phyloP scores from a whole-genome alignment of 2,113 vertebrate genomes.

The Syngnathus scovelli region DNA sequence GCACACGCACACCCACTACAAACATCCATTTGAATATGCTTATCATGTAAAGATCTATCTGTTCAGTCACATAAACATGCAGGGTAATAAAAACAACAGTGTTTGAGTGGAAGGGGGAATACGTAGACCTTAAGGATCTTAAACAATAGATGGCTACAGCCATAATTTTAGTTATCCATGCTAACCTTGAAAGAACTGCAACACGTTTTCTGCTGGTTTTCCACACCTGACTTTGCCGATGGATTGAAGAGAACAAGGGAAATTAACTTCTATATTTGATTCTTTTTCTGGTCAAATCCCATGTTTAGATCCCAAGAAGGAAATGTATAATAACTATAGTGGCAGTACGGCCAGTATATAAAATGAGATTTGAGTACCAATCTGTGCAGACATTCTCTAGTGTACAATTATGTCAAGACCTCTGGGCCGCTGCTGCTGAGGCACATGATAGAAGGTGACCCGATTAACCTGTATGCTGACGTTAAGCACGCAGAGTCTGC shows the following conservation, averaged over 20 bases:
- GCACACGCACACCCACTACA: background rate
- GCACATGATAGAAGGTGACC: conserved; percentile 64
- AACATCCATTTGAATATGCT: background rate
- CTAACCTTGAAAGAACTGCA: background rate
- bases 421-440: conserved; percentile 42
- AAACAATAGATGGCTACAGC: background rate
- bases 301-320: conserved; percentile 19
- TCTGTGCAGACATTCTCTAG: conserved; percentile 41
- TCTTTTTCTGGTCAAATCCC: conserved; percentile 4
- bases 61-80: background rate
- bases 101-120: background rate
- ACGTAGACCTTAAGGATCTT: background rate
- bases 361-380: conserved; percentile 41
- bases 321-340: conserved; percentile 9
- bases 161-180: background rate
- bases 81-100: background rate
- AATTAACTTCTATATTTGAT: conserved; percentile 5
- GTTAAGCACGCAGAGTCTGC: conserved; percentile 61
- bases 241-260: conserved; percentile 9
- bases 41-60: too few relatives aligned
- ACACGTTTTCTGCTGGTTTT: background rate
- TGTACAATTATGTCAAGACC: conserved; percentile 55
- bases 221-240: background rate
- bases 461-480: conserved; percentile 72
- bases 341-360: conserved; percentile 8